Base-by-base conservation (phyloP, 37 sponge, comb jelly and placozoan genomes). In the Corticium candelabrum region DNA sequence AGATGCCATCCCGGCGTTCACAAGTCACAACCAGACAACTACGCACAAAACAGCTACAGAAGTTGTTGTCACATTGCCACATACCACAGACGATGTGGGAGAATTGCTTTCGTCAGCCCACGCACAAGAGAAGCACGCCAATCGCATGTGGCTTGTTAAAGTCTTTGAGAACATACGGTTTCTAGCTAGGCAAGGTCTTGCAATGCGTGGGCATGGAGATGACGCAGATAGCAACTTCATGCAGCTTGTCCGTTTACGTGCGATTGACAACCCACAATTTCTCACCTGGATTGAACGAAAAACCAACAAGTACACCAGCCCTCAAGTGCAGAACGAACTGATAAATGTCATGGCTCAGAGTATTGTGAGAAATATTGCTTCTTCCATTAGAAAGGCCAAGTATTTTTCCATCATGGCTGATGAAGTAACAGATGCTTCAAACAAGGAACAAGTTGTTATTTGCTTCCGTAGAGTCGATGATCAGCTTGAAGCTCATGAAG, bases 41-140 rank as follows among this genome's bases (percentile, higher is more conserved):
- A 74, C 67, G 35, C 85, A 84, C 38, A 84, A 80, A 74, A 80
- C 68, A 67, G 85, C 85, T 75, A 69, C 80, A 43, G 85, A 84
- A 37, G 68, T 79, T 32, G 40, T 84, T 27, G 40, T 84, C 32
- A 75, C 85, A 31, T 41, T 84, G 39, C 85, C 85, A 79, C 3
- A 27, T 62, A 75, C 76, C 37, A 84, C 85, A 3, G 68, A 69
- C 32, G 70, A 84, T 84, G 75, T 84, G n/a, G 79, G 79, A 41
- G 80, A 79, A 41, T 74, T 84, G 84, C 34, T 84, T 30, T 84
- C 80, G 40, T 67, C 39, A 41, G 40, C 37, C 1, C 75, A 41
- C 34, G 77, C 41, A 32, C 50, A 41, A 39, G 0, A 76, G 27
- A 27, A 76, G 3, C 33, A 27, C 1, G 7, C 29, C 1, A 73